Conservation (phyloP, 2,797 vertebrate genomes). For the Xiphophorus birchmanni region DNA sequence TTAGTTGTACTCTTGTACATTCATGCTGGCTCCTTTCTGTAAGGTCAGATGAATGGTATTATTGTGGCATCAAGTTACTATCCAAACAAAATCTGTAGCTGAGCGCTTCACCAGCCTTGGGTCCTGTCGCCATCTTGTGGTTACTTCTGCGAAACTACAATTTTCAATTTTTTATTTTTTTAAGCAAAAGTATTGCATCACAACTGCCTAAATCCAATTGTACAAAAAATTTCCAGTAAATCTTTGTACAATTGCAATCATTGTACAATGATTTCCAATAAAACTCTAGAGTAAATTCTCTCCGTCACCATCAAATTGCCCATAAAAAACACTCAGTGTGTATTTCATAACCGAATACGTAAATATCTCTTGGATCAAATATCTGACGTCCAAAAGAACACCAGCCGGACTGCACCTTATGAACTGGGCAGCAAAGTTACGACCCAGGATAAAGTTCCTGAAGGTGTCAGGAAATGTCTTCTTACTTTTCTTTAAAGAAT, state of each 20-base stretch:
- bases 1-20: not conserved
- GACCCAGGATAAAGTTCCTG: too few relatives aligned
- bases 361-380: not conserved
- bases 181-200: not conserved
- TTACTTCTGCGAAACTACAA: not conserved
- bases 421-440: too few relatives aligned
- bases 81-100: not conserved
- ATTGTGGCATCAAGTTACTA: not conserved
- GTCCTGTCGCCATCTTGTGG: conserved; percentile 51
- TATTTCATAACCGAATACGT: not conserved
- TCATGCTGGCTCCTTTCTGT: not conserved
- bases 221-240: not conserved
- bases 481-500: too few relatives aligned
- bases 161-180: not conserved
- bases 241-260: not conserved
- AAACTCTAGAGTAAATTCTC: not conserved
- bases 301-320: not conserved
- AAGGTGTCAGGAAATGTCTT: too few relatives aligned
- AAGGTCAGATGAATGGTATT: not conserved
- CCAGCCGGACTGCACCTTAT: not conserved
- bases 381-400: not conserved
- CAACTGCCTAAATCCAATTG: not conserved
- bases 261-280: not conserved
- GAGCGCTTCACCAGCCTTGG: conserved; percentile 2
- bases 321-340: not conserved